phyloP scores from a whole-genome alignment of 2,888 invertebrate species.

The Gastrophysa polygoni region DNA sequence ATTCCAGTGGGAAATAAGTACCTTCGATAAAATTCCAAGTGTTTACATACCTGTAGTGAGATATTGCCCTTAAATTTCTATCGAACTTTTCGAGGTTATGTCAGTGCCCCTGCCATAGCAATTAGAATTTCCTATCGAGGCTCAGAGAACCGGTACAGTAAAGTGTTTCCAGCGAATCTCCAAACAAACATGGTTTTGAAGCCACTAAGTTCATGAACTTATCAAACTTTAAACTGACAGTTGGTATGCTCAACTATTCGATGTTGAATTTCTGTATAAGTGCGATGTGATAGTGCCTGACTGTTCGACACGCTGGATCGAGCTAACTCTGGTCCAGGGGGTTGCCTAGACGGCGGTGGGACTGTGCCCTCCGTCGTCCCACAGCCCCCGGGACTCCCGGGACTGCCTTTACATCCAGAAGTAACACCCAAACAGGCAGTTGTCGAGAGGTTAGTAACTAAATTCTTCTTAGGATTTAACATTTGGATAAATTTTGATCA shows the following conservation, averaged over 20 bases:
- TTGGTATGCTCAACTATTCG: background rate
- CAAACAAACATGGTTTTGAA: background rate
- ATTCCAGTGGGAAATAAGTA: background rate
- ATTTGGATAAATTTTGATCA: too few species aligned
- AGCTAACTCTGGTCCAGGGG: constrained; percentile 66
- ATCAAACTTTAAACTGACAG: background rate
- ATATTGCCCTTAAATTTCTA: background rate
- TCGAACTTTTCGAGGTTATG: constrained; percentile 34
- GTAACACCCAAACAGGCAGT: constrained; percentile 84
- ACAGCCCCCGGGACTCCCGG: constrained; percentile 68
- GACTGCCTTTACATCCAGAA: constrained; percentile 65
- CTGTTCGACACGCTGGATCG: constrained; percentile 58
- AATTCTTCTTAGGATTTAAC: background rate
- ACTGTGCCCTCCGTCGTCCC: constrained; percentile 68
- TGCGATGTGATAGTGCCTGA: constrained; percentile 49
- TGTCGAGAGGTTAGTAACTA: constrained; percentile 70
- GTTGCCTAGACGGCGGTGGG: constrained; percentile 80
- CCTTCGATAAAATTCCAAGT: background rate
- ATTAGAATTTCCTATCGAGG: background rate
- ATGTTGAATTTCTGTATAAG: constrained; percentile 18
- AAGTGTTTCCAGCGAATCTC: background rate
- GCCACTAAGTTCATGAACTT: background rate
- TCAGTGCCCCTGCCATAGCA: constrained; percentile 2
- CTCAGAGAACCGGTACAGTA: background rate
- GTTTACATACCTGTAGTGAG: background rate